Evolutionary conservation across 2,888 invertebrate genomes (phyloP), one percentile per base, ranked within the genome.

Genomic region (Temnothorax ravouxi): DNA sequence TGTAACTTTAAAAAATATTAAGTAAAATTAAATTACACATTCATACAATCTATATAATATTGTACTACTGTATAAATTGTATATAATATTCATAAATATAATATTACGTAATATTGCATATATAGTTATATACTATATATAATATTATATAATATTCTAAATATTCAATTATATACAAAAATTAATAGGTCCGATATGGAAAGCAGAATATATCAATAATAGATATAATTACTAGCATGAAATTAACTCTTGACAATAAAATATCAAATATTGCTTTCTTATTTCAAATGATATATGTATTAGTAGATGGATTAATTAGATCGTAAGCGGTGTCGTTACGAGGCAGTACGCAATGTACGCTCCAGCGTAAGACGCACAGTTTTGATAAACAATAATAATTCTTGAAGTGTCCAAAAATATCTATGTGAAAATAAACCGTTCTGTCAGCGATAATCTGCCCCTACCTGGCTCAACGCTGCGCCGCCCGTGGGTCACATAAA

Each of bases 1-100:
- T 41, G 8, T n/a, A 62, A 38, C 38, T 61, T 61, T 3, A n/a
- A 62, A 61, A 38, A 62, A 34, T 62, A 62, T 62, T n/a, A 38
- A 44, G 6, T 66, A n/a, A 61, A 29, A 41, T 41, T 41, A 38
- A 62, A 62, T 62, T 62, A 62, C 11, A 13, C 13, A 18, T 3
- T 61, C 6, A 34, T 34, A 44, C 34, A 34, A 44, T 44, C 44
- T 44, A 44, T 41, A 34, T 6, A 34, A 34, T 34, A 34, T 0
- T 0, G 34, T 34, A 34, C 34, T 34, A 34, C 34, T 34, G 34
- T 6, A 34, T 34, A 34, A 34, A 34, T 5, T 34, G 41, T 41
- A 41, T 9, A 41, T 9, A 41, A 41, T 21, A 21, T 25, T 25
- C 2, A 9, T 21, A 21, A 8, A 8, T 21, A 54, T n/a, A 54